A percentile compares a stretch with the other conserved stretches of the same genome.
phyloP scores from a whole-genome alignment of 1,140 invertebrate genomes.

The Geopemphigus sp. region DNA sequence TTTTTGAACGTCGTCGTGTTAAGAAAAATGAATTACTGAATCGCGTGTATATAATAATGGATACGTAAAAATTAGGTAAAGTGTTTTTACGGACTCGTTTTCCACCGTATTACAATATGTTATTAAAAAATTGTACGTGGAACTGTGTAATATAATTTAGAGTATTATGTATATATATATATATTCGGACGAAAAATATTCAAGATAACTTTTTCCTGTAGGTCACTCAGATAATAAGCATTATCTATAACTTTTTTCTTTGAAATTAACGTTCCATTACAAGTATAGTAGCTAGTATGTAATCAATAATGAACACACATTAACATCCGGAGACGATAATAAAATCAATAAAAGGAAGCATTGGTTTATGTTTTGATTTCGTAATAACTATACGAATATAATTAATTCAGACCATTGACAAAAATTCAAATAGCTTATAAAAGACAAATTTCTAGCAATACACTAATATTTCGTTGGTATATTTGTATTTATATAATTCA shows the following conservation, averaged over 20 bases:
- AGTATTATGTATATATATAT: too few species aligned
- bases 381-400: neutral
- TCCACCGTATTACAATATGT: neutral
- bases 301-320: neutral
- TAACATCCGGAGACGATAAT: neutral
- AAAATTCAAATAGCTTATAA: too few species aligned
- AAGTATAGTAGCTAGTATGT: neutral
- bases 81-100: neutral
- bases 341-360: neutral
- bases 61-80: neutral
- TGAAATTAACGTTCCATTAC: neutral
- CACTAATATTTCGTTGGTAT: too few species aligned
- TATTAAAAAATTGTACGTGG: neutral
- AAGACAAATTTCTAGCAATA: too few species aligned
- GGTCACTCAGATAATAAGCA: neutral
- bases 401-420: too few species aligned
- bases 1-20: too few species aligned
- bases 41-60: neutral
- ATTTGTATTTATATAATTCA: too few species aligned
- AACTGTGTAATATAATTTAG: neutral
- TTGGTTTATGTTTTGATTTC: neutral
- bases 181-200: neutral
- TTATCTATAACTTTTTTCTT: neutral
- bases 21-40: neutral
- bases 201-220: slow-evolving; percentile 4